Evolutionary conservation across 2,888 invertebrate species (phyloP).

Genomic region (Thymelicus acteon): DNA sequence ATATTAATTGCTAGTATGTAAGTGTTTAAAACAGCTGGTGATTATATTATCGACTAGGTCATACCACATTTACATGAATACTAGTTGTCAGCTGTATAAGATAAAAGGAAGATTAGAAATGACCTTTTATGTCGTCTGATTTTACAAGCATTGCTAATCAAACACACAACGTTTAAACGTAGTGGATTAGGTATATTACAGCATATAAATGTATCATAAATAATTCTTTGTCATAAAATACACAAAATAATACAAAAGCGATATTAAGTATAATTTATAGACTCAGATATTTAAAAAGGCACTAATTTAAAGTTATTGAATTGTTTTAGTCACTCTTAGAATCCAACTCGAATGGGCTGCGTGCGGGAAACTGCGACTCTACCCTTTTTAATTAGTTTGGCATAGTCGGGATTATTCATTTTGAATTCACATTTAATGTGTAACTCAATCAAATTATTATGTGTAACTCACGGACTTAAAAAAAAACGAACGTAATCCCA

Average conservation of each 20-base stretch:
- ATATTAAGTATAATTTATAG: background rate
- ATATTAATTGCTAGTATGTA: too few species aligned
- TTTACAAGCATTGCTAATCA: conserved; percentile 4
- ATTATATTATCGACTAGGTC: too few species aligned
- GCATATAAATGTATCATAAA: background rate
- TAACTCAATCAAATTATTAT: too few species aligned
- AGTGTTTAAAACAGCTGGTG: too few species aligned
- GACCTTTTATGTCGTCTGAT: background rate
- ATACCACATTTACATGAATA: background rate
- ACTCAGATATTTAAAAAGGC: background rate
- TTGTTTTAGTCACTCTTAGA: background rate
- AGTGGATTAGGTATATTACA: background rate
- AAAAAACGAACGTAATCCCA: too few species aligned
- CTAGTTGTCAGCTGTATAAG: background rate
- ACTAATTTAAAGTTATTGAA: background rate
- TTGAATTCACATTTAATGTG: too few species aligned
- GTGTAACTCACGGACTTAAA: too few species aligned
- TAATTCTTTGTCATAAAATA: background rate
- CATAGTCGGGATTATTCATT: too few species aligned
- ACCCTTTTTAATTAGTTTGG: too few species aligned
- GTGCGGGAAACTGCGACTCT: too few species aligned
- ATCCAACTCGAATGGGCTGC: too few species aligned
- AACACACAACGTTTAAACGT: background rate
- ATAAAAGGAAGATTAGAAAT: background rate
- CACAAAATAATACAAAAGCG: background rate